phyloP scores from a whole-genome alignment of 2,797 vertebrate species.

The Hirundo rustica region DNA sequence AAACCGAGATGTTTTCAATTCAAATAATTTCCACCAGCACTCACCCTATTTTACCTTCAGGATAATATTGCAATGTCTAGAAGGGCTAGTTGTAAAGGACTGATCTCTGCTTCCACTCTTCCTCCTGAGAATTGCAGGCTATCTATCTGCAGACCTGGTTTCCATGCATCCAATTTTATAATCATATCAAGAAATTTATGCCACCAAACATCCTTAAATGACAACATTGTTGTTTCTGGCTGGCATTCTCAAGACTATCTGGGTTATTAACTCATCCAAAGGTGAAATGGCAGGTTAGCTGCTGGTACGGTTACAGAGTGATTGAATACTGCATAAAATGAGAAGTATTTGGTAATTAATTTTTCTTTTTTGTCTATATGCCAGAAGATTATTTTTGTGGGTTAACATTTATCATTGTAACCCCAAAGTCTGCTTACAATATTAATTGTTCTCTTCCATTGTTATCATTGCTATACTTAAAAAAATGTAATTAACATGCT shows the following conservation, averaged over 20 bases:
- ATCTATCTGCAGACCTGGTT: not conserved
- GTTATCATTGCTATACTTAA: not conserved
- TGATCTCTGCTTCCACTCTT: not conserved
- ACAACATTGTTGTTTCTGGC: not conserved
- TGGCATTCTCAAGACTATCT: not conserved
- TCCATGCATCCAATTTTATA: not conserved
- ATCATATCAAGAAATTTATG: not conserved
- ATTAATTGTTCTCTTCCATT: not conserved
- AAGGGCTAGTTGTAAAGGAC: not conserved
- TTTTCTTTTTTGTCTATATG: not conserved
- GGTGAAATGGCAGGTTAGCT: not conserved
- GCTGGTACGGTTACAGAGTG: not conserved
- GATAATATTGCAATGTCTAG: not conserved
- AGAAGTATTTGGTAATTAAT: not conserved
- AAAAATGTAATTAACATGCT: not conserved
- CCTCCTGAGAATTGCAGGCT: not conserved
- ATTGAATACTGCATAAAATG: not conserved
- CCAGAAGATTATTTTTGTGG: not conserved
- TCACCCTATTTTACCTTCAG: not conserved
- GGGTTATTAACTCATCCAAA: not conserved
- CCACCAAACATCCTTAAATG: not conserved
- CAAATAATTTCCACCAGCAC: not conserved
- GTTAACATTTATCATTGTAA: not conserved
- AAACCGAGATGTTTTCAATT: not conserved
- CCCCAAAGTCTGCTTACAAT: not conserved